A percentile compares a stretch with the other conserved stretches of the same genome.
phyloP scores from a whole-genome alignment of 2,797 vertebrate genomes.

The Cottoperca gobio region DNA sequence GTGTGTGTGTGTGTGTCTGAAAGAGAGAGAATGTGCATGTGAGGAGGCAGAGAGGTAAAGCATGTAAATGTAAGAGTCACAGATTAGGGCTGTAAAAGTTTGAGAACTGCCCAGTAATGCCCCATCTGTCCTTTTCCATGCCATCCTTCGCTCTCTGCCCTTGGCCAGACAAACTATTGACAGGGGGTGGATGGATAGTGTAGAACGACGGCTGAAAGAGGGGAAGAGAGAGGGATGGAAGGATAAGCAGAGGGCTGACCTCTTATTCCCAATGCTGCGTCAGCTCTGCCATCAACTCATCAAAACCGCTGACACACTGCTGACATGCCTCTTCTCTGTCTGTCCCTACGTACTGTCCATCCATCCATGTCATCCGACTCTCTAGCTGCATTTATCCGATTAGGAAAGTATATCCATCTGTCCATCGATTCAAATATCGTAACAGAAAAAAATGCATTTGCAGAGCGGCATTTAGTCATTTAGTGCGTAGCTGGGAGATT shows the following conservation, averaged over 20 bases:
- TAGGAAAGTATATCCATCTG: background rate
- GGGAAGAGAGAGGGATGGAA: constrained; percentile 28
- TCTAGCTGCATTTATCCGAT: background rate
- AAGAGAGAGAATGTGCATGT: background rate
- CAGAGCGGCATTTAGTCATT: constrained; percentile 65
- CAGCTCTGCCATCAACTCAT: constrained; percentile 70
- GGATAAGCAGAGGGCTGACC: constrained; percentile 59
- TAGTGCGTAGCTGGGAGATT: constrained; percentile 43
- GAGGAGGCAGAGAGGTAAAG: background rate
- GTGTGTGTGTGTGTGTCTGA: background rate
- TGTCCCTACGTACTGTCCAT: constrained; percentile 37
- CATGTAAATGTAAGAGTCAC: background rate
- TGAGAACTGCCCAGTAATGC: constrained; percentile 37
- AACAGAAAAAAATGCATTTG: background rate
- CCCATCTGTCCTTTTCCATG: constrained; percentile 9
- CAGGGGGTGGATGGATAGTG: constrained; percentile 48
- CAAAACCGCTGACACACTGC: constrained; percentile 74
- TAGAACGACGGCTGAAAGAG: constrained; percentile 45
- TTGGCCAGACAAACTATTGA: constrained; percentile 47
- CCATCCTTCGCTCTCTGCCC: constrained; percentile 32
- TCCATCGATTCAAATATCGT: background rate
- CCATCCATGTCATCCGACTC: constrained; percentile 24
- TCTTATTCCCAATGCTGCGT: constrained; percentile 71
- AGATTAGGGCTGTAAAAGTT: background rate
- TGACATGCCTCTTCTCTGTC: constrained; percentile 56